Percentiles rank a stretch among this genome's conserved stretches.
Conservation (phyloP, 2,797 vertebrate species). For the Myotis vivesi region DNA sequence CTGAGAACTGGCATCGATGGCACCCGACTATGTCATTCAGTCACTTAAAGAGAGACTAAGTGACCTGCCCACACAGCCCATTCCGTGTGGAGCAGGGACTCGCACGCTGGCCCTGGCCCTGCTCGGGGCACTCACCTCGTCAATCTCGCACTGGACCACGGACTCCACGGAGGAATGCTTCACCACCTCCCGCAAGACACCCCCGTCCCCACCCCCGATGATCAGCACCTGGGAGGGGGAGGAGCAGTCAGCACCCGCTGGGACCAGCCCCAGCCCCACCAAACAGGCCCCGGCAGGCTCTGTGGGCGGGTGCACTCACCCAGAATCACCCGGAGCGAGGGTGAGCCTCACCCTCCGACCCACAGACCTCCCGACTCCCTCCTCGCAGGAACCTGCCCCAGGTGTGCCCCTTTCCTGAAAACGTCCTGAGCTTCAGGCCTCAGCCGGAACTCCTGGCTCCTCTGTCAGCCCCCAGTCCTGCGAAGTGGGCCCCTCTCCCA, state of each 20-base stretch:
- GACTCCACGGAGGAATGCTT: slow-evolving; percentile 94
- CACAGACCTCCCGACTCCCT: neutral
- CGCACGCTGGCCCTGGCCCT: neutral
- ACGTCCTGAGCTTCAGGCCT: neutral
- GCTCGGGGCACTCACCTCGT: slow-evolving; percentile 88
- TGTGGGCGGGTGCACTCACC: too few relatives aligned
- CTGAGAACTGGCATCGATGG: neutral
- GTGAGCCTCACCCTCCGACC: neutral
- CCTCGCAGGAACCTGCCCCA: neutral
- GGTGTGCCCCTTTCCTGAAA: neutral
- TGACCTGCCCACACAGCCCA: neutral
- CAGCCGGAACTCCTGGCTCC: neutral
- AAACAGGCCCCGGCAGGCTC: neutral
- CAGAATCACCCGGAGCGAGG: neutral
- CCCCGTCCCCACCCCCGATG: slow-evolving; percentile 96
- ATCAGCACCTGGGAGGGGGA: slow-evolving; percentile 90
- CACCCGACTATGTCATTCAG: too few relatives aligned
- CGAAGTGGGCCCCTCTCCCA: neutral
- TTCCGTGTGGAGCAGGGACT: neutral
- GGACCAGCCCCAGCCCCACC: neutral
- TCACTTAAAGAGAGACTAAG: neutral
- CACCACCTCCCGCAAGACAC: slow-evolving; percentile 95
- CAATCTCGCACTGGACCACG: slow-evolving; percentile 96
- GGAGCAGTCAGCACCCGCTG: neutral
- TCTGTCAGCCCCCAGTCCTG: neutral